Conservation (phyloP, 2,888 invertebrate genomes). For the Tribolium freemani region DNA sequence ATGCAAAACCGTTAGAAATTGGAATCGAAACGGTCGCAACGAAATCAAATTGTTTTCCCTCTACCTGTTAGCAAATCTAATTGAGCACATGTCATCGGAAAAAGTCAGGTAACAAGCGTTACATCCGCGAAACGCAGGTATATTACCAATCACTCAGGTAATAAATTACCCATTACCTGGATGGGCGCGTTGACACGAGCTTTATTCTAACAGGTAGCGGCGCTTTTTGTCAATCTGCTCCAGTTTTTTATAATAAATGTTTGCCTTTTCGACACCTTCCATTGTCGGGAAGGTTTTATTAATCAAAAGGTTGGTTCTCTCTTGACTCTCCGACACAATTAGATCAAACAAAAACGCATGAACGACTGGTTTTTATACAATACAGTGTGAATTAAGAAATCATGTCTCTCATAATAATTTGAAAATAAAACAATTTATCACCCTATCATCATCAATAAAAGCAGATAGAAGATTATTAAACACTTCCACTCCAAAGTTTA, state of each 20-base stretch:
- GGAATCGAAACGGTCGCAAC: background rate
- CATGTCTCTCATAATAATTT: too few relatives aligned
- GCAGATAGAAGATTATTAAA: too few relatives aligned
- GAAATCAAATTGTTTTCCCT: background rate
- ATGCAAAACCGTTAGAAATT: slow-evolving; percentile 3
- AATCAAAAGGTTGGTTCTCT: background rate
- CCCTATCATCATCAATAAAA: too few relatives aligned
- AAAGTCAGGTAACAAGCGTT: slow-evolving; percentile 57
- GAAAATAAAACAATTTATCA: too few relatives aligned
- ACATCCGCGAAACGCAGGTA: slow-evolving; percentile 52
- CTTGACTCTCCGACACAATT: too few relatives aligned
- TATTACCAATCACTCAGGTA: slow-evolving; percentile 52
- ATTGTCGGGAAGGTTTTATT: background rate
- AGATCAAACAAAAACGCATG: too few relatives aligned
- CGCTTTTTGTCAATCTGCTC: background rate
- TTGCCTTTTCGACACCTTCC: background rate
- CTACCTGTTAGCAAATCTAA: slow-evolving; percentile 37
- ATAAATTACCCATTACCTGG: slow-evolving; percentile 56
- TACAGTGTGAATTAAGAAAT: too few relatives aligned
- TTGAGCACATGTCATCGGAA: slow-evolving; percentile 44
- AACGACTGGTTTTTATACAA: too few relatives aligned
- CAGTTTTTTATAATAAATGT: background rate
- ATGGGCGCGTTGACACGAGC: slow-evolving; percentile 49
- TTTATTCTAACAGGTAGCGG: slow-evolving; percentile 24
- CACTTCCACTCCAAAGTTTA: too few relatives aligned